These are phyloP conservation scores for Hyalella azteca DNA, from an alignment of 2,888 invertebrate genomes.

Conservation along the genomic window DNA sequence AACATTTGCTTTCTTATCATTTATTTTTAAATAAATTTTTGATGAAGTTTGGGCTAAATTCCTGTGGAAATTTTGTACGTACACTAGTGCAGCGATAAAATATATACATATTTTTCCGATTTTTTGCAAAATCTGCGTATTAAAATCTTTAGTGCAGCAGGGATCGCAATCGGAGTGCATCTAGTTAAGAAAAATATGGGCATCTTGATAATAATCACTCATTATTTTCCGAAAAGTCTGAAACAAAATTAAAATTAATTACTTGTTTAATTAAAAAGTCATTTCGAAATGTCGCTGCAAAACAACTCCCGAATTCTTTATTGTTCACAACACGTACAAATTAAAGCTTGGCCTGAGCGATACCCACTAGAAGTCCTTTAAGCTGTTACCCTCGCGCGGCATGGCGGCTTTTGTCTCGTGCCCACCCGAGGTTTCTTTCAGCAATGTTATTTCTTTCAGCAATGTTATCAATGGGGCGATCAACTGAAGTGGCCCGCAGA, in stretches of 20 bases:
- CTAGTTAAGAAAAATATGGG: no score
- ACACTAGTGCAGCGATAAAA: no score
- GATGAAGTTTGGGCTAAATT: no score
- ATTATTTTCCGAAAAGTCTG: no score
- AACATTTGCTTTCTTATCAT: no score
- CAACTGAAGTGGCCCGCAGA: conserved; percentile 28
- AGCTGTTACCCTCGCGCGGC: background rate
- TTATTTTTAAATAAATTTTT: no score
- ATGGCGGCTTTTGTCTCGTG: background rate
- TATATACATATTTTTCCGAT: no score
- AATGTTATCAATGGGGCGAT: conserved; percentile 20
- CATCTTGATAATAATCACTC: no score
- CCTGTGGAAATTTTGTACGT: no score
- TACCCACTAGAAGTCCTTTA: background rate
- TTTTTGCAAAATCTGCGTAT: no score
- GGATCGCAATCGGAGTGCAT: no score
- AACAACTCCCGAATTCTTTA: background rate
- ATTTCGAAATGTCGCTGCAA: background rate
- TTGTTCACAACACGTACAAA: background rate
- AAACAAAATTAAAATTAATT: background rate
- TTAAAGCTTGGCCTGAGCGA: background rate
- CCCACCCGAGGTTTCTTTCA: background rate
- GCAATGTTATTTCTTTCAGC: background rate
- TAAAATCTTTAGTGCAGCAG: no score
- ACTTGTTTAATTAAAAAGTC: background rate